Conservation (phyloP, 2,888 invertebrate genomes). For the Conomelus anceps region DNA sequence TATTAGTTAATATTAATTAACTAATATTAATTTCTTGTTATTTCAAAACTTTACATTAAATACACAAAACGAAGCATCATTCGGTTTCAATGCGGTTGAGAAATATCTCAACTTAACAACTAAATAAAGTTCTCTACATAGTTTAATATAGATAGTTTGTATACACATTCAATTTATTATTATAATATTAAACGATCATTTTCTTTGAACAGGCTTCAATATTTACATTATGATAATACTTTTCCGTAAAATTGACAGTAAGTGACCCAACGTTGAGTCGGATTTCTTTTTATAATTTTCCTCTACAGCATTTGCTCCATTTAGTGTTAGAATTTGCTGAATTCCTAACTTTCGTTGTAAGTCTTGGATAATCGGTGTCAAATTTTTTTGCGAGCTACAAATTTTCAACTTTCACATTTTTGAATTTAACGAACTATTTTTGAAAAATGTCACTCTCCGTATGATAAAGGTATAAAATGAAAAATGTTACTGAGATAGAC, state of each 20-base stretch:
- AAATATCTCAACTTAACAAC: background rate
- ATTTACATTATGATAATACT: background rate
- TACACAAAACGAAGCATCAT: background rate
- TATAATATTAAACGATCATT: background rate
- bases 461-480: too few species aligned
- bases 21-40: background rate
- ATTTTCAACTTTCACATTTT: background rate
- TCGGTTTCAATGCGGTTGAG: background rate
- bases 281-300: background rate
- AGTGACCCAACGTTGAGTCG: background rate
- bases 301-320: background rate
- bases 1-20: too few species aligned
- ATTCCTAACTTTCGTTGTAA: background rate
- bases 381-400: too few species aligned
- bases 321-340: background rate
- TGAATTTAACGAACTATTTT: too few species aligned
- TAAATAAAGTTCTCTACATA: background rate
- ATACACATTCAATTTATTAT: background rate
- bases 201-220: background rate
- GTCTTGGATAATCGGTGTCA: background rate
- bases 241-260: background rate
- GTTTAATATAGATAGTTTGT: background rate
- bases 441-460: too few species aligned
- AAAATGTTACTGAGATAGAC: too few species aligned
- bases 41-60: background rate